A percentile compares a stretch with the other conserved stretches of the same genome.
These are phyloP conservation scores for Dryoscopus gambensis DNA, from an alignment of 2,113 vertebrate species.

Conservation along the genomic window DNA sequence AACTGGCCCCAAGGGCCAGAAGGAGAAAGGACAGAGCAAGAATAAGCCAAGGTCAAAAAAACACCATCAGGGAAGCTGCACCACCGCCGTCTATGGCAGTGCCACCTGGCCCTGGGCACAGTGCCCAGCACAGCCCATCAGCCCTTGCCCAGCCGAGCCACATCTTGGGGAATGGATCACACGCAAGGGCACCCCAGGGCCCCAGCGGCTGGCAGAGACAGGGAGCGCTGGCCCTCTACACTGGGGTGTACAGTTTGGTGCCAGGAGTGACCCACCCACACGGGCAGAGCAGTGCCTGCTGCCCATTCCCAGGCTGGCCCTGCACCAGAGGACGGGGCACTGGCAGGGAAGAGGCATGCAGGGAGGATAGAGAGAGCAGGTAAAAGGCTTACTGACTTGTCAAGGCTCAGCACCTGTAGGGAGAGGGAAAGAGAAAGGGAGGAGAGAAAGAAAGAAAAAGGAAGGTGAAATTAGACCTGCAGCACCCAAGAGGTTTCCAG, in stretches of 20 bases:
- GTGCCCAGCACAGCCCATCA: neutral
- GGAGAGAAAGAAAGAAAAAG: constrained; percentile 48
- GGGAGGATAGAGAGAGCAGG: constrained; percentile 42
- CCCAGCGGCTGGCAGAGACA: neutral
- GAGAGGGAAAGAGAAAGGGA: constrained; percentile 63
- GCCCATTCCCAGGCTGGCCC: neutral
- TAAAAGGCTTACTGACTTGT: constrained; percentile 92
- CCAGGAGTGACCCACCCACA: neutral
- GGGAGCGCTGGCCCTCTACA: neutral
- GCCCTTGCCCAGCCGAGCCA: fast-evolving
- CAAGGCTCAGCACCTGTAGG: constrained; percentile 87
- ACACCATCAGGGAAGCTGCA: neutral
- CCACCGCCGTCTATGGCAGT: neutral
- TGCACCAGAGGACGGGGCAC: neutral
- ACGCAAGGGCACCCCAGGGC: neutral
- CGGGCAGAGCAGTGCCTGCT: fast-evolving
- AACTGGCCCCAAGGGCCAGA: neutral
- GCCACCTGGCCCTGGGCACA: neutral
- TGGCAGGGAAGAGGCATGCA: constrained; percentile 16
- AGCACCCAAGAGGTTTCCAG: neutral
- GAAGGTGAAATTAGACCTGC: constrained; percentile 52
- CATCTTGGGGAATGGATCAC: neutral
- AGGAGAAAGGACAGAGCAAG: neutral
- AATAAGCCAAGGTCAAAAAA: neutral
- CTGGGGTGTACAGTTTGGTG: neutral